Evolutionary conservation across 2,888 invertebrate species (phyloP).

Genomic region (Aphidoletes aphidimyza): DNA sequence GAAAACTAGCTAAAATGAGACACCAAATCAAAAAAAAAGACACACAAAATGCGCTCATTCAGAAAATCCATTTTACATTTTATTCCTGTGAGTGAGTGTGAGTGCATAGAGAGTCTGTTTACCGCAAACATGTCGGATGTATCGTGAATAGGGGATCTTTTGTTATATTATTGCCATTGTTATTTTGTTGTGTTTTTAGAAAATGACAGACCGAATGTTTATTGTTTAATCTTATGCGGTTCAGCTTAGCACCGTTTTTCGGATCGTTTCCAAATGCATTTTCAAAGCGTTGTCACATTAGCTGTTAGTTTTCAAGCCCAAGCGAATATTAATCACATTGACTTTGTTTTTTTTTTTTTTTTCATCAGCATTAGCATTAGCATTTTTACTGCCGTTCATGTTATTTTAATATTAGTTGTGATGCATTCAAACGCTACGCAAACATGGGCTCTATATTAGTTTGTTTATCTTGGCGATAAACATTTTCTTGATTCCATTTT

Average conservation of each 20-base stretch:
- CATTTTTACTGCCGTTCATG: no score
- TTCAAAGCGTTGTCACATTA: neutral
- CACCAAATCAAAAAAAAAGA: neutral
- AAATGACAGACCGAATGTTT: no score
- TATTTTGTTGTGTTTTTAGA: neutral
- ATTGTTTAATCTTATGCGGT: neutral
- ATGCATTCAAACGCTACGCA: neutral
- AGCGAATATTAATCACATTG: neutral
- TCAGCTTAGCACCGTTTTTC: neutral
- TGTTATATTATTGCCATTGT: neutral
- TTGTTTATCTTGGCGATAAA: neutral
- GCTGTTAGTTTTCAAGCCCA: neutral
- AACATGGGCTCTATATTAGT: no score
- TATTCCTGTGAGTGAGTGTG: neutral
- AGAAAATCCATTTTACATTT: neutral
- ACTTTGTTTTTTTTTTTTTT: neutral
- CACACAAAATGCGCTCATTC: neutral
- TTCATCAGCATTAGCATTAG: neutral
- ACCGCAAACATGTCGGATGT: slow-evolving; percentile 4
- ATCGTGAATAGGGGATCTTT: neutral
- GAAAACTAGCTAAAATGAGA: no score
- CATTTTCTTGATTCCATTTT: neutral
- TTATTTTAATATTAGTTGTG: neutral
- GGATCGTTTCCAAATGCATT: no score
- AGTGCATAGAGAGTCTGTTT: no score